Evolutionary conservation across 2,113 vertebrate species (phyloP).

Genomic region (Astur gentilis): DNA sequence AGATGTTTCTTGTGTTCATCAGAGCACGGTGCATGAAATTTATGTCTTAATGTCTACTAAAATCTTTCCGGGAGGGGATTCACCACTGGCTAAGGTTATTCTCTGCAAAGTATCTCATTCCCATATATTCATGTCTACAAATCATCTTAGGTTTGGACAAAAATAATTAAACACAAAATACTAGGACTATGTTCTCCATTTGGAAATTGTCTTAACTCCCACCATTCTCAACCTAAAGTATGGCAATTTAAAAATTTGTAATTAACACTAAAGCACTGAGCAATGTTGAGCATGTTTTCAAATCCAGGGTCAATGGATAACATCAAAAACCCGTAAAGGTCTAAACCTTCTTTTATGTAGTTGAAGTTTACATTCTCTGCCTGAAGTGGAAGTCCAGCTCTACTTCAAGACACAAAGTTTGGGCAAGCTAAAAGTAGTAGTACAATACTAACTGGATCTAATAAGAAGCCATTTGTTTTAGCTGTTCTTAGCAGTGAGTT

Average conservation of each 20-base stretch:
- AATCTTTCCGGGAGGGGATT: slow-evolving; percentile 1
- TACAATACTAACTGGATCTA: background rate
- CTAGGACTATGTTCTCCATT: background rate
- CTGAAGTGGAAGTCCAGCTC: background rate
- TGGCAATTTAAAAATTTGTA: background rate
- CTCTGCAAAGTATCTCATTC: slow-evolving; percentile 11
- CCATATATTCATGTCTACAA: background rate
- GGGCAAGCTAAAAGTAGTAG: background rate
- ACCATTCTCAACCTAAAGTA: background rate
- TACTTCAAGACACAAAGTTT: background rate
- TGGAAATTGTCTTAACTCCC: background rate
- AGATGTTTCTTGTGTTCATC: slow-evolving; percentile 49
- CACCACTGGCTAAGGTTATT: slow-evolving; percentile 24
- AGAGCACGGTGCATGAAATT: slow-evolving; percentile 44
- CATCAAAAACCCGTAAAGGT: background rate
- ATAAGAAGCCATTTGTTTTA: background rate
- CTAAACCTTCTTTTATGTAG: background rate
- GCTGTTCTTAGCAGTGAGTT: background rate
- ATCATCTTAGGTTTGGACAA: background rate
- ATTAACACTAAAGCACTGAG: background rate
- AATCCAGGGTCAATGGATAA: background rate
- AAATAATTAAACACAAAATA: background rate
- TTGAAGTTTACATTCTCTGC: background rate
- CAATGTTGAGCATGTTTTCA: background rate
- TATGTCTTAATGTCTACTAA: slow-evolving; percentile 50